Base-by-base conservation (phyloP, 2,113 vertebrate species). In the Albula glossodonta region DNA sequence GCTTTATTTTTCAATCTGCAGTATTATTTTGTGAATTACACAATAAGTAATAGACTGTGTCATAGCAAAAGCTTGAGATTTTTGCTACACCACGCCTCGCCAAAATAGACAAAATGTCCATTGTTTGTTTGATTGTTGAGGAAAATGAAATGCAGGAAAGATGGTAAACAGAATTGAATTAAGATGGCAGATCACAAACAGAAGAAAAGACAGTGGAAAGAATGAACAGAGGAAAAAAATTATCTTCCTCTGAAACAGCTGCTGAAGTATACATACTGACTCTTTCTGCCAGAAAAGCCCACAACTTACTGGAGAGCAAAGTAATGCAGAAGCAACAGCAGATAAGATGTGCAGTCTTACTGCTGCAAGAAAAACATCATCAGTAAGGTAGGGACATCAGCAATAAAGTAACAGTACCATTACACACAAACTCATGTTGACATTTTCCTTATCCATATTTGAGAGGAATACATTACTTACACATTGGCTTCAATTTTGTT, bases 301-400 rank as follows among this genome's bases (percentile, higher is more conserved):
- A 82, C 80, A 50, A 87, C 66, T 87, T 63, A 83, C 66, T 81
- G 56, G 15, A 70, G n/a, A 41, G 31, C 4, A 70, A 70, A 22
- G 63, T n/a, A 3, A 56, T 12, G 53, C 53, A 56, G 12, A 56
- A 12, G 53, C 53, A 41, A 41, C 31, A 41, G 31, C 31, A 41
- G 31, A 41, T 41, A 41, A 41, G 31, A 41, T 41, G 31, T 41
- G 31, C 31, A 41, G 31, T 41, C 31, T 41, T 41, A 41, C 31
- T 41, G 31, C 31, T 41, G 31, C 31, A 41, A 41, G 31, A 41
- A 41, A 41, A 41, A 41, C 31, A 41, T 41, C 31, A 41, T 41
- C 0, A 41, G 31, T 41, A 41, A 41, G 31, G 31, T 41, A 41
- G 31, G 31, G 31, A 41, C 31, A 41, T 41, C 31, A 41, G 0